Evolutionary conservation across 2,888 invertebrate species (phyloP).

Genomic region (Drosophila differens): DNA sequence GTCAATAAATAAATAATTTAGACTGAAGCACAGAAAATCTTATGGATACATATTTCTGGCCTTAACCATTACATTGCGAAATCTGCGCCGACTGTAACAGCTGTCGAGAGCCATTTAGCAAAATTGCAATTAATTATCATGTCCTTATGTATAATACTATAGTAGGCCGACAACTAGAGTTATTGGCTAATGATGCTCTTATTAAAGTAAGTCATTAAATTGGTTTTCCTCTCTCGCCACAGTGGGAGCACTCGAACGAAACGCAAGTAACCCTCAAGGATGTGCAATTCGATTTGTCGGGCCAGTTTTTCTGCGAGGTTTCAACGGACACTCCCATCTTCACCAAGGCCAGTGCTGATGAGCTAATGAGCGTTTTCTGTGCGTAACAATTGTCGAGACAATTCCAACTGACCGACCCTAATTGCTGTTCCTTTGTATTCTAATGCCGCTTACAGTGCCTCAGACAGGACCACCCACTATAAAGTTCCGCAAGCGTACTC

Average conservation of each 20-base stretch:
- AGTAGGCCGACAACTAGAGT: neutral
- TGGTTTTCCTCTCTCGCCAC: constrained; percentile 9
- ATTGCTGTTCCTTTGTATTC: constrained; percentile 24
- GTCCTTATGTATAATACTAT: constrained; percentile 1
- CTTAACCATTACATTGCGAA: neutral
- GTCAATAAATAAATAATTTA: constrained; percentile 14
- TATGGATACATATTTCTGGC: constrained; percentile 8
- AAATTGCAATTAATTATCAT: constrained; percentile 10
- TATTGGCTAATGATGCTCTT: neutral
- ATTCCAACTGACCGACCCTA: constrained; percentile 27
- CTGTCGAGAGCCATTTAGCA: constrained; percentile 11
- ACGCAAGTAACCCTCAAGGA: constrained; percentile 87
- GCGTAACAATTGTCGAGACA: constrained; percentile 84
- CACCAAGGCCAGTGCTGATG: constrained; percentile 91
- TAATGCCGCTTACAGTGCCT: constrained; percentile 85
- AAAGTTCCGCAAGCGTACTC: constrained; percentile 87
- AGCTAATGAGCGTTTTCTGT: constrained; percentile 93
- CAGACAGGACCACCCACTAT: constrained; percentile 89
- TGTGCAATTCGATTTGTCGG: constrained; percentile 92
- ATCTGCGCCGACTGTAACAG: constrained; percentile 2
- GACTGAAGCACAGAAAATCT: neutral
- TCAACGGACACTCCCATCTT: constrained; percentile 93
- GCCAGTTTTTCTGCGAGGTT: constrained; percentile 92
- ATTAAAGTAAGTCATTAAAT: constrained; percentile 5
- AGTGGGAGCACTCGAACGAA: constrained; percentile 84